phyloP scores from a whole-genome alignment of 2,113 vertebrate species.

The Alethe diademata region DNA sequence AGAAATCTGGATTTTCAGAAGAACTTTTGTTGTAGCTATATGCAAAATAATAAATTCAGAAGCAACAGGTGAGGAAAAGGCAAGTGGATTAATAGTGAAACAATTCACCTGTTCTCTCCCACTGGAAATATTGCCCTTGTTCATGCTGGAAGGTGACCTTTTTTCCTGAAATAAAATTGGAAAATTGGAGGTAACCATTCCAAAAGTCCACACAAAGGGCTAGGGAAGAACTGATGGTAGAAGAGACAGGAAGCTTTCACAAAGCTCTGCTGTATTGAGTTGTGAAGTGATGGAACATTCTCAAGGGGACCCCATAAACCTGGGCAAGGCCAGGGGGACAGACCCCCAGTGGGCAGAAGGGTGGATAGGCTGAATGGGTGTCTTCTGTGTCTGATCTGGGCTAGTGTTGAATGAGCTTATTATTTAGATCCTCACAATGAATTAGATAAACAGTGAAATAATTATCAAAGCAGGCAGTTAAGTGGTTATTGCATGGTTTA shows the following conservation, averaged over 20 bases:
- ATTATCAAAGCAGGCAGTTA: conserved; percentile 18
- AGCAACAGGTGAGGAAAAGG: not conserved
- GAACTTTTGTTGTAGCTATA: not conserved
- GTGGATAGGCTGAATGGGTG: not conserved
- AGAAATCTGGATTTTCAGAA: not conserved
- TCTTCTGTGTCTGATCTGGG: not conserved
- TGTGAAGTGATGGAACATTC: not conserved
- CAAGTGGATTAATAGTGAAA: not conserved
- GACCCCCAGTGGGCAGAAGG: not conserved
- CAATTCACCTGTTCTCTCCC: not conserved
- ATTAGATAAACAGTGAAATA: conserved; percentile 33
- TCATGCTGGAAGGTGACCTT: not conserved
- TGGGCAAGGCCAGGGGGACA: not conserved
- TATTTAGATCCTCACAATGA: conserved; percentile 9
- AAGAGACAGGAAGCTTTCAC: not conserved
- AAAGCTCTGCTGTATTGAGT: not conserved
- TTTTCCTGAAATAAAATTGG: not conserved
- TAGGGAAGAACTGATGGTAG: rapidly evolving
- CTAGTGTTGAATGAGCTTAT: not conserved
- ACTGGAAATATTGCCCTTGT: not conserved
- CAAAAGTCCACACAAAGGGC: not conserved
- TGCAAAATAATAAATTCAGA: not conserved
- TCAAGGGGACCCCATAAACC: not conserved
- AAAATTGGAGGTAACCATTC: not conserved
- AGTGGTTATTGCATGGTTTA: conserved; percentile 23